phyloP scores from a whole-genome alignment of 2,888 invertebrate genomes.

The Acrocyrtus sp. region DNA sequence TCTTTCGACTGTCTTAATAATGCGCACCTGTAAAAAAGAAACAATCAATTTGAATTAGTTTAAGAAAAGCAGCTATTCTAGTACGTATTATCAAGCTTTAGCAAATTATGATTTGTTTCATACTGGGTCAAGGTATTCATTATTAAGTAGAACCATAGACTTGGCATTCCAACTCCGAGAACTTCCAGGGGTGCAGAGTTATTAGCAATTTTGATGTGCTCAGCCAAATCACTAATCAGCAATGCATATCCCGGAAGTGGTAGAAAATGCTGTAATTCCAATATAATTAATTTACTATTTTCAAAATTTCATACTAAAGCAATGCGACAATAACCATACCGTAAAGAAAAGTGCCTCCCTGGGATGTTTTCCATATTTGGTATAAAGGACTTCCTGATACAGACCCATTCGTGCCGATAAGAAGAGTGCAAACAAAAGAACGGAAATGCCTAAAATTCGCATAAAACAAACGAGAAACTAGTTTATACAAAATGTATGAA shows the following conservation, averaged over 20 bases:
- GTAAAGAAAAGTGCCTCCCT: conserved; percentile 88
- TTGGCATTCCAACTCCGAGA: conserved; percentile 75
- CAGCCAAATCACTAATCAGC: conserved; percentile 79
- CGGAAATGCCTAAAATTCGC: conserved; percentile 72
- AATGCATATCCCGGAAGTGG: conserved; percentile 91
- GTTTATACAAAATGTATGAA: conserved; percentile 11
- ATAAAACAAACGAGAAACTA: conserved; percentile 3
- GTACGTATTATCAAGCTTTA: not conserved
- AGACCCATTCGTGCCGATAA: conserved; percentile 96
- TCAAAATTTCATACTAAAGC: no score
- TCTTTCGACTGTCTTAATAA: conserved; percentile 50
- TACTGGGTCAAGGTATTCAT: conserved; percentile 91
- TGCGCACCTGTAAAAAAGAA: conserved; percentile 78
- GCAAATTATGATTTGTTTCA: conserved; percentile 63
- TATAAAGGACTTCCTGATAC: conserved; percentile 89
- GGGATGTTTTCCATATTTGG: conserved; percentile 89
- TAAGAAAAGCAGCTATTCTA: not conserved
- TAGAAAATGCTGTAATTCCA: conserved; percentile 78
- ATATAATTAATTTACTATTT: no score
- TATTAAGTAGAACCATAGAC: conserved; percentile 80
- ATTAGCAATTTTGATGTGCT: conserved; percentile 79
- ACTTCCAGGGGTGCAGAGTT: conserved; percentile 72
- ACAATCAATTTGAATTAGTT: conserved; percentile 81
- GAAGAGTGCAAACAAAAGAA: conserved; percentile 88
- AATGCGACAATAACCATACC: no score